phyloP scores from a whole-genome alignment of 2,888 invertebrate genomes.

The Punctoribates punctum region DNA sequence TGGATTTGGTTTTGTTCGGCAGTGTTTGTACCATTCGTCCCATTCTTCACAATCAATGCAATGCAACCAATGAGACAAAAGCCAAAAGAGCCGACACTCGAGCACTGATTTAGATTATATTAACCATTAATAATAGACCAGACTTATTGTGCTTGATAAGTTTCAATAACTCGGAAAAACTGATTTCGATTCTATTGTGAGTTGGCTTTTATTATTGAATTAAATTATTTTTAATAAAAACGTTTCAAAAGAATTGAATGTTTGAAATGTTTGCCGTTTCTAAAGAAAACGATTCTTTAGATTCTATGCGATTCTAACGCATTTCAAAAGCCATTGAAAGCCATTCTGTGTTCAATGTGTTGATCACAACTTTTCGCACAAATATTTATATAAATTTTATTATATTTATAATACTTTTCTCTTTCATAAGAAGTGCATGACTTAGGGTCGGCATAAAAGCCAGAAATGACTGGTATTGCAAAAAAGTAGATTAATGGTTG shows the following conservation, averaged over 20 bases:
- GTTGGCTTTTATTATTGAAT: neutral
- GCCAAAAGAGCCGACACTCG: constrained; percentile 26
- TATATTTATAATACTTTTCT: constrained; percentile 4
- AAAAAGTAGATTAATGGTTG: constrained; percentile 34
- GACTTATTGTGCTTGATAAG: constrained; percentile 12
- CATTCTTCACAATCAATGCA: neutral
- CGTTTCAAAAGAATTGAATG: constrained; percentile 6
- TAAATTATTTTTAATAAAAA: neutral
- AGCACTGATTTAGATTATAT: constrained; percentile 22
- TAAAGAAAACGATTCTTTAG: no score
- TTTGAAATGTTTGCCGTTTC: neutral
- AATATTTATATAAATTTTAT: constrained; percentile 36
- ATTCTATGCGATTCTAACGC: no score
- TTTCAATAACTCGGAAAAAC: neutral
- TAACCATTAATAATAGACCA: constrained; percentile 1
- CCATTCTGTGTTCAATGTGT: constrained; percentile 4
- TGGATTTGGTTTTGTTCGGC: constrained; percentile 6
- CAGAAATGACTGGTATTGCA: constrained; percentile 22
- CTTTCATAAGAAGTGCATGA: constrained; percentile 18
- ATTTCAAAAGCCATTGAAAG: neutral
- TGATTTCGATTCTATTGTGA: neutral
- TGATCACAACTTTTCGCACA: constrained; percentile 16
- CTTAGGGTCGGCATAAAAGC: constrained; percentile 21
- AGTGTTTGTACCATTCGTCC: no score
- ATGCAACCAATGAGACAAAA: constrained; percentile 19